A percentile compares a stretch with the other conserved stretches of the same genome.
Evolutionary conservation across 1,140 invertebrate species (phyloP).

Genomic region (Hycleus cichorii): DNA sequence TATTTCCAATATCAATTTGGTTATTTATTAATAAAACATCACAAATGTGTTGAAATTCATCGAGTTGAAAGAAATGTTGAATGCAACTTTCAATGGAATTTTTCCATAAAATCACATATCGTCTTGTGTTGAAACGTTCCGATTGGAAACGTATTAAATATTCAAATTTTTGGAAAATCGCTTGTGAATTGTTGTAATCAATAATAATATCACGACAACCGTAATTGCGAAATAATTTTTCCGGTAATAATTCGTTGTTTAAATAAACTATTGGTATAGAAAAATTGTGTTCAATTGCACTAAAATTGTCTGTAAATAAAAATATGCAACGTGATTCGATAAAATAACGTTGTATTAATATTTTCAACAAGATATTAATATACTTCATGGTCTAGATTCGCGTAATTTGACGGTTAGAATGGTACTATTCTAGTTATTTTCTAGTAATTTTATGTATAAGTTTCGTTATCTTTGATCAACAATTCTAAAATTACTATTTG

Average conservation of each 20-base stretch:
- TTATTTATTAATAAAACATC: conserved; percentile 10
- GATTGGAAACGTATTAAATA: conserved; percentile 1
- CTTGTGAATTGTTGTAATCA: conserved; percentile 5
- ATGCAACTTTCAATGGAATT: background rate
- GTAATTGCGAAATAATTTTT: conserved; percentile 6
- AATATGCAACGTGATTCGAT: conserved; percentile 9
- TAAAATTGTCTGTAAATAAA: conserved; percentile 9
- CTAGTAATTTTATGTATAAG: too few species aligned
- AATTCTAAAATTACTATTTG: too few species aligned
- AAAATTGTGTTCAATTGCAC: conserved; percentile 2
- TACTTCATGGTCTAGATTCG: too few species aligned
- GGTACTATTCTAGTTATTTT: too few species aligned
- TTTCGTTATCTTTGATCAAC: too few species aligned
- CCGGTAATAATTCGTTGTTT: conserved; percentile 1
- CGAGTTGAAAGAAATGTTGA: background rate
- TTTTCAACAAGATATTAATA: background rate
- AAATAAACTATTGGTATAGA: conserved; percentile 8
- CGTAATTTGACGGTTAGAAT: too few species aligned
- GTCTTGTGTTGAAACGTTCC: conserved; percentile 14
- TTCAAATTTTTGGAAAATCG: conserved; percentile 13
- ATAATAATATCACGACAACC: conserved; percentile 19
- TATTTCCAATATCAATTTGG: too few species aligned
- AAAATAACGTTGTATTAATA: conserved; percentile 17
- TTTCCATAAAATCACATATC: conserved; percentile 5
- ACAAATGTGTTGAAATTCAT: conserved; percentile 9